A percentile compares a stretch with the other conserved stretches of the same genome.
Conservation (phyloP, 1,140 invertebrate genomes). For the Rhopalosiphum padi region DNA sequence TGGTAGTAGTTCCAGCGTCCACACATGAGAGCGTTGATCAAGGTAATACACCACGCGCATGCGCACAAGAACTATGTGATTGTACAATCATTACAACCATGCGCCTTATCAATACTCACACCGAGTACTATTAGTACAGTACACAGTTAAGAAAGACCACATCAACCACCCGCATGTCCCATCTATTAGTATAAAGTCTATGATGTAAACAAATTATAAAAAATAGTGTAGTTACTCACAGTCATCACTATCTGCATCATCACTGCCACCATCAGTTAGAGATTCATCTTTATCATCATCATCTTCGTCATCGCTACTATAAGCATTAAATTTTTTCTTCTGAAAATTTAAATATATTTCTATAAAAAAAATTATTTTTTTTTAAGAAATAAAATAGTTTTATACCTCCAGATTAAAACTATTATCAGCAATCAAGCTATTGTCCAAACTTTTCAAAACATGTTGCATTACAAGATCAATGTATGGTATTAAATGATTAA, state of each 20-base stretch:
- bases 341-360: background rate
- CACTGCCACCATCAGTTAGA: constrained; percentile 7
- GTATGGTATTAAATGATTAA: constrained; percentile 36
- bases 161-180: too few relatives aligned
- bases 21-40: too few relatives aligned
- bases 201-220: background rate
- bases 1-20: too few relatives aligned
- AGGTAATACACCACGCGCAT: too few relatives aligned
- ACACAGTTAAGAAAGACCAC: too few relatives aligned
- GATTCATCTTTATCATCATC: constrained; percentile 50
- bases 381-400: background rate
- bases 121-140: too few relatives aligned
- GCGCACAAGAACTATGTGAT: too few relatives aligned
- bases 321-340: constrained; percentile 39
- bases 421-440: constrained; percentile 42
- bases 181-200: too few relatives aligned
- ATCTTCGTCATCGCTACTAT: constrained; percentile 25
- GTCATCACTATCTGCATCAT: constrained; percentile 44
- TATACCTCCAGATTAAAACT: background rate
- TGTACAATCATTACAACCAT: too few relatives aligned
- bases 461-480: constrained; percentile 45
- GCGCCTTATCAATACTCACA: too few relatives aligned
- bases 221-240: constrained; percentile 1
- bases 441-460: constrained; percentile 46
- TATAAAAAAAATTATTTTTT: background rate